Percentiles rank a stretch among this genome's conserved stretches.
Evolutionary conservation across 1,140 invertebrate species (phyloP).

Genomic region (Phocides pigmalion): DNA sequence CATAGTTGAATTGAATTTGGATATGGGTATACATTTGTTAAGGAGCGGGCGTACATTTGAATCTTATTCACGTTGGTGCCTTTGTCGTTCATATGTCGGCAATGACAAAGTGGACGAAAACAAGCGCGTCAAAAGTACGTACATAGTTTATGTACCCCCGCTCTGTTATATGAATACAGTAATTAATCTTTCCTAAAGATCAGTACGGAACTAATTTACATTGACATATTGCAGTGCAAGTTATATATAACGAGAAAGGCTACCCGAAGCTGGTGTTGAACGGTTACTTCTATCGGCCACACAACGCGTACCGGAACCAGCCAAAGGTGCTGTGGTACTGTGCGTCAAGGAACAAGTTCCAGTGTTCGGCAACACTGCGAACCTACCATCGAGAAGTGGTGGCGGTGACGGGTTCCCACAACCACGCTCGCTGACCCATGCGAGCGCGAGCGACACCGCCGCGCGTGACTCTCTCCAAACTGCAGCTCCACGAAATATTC

Average conservation of each 20-base stretch:
- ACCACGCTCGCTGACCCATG: slow-evolving; percentile 46
- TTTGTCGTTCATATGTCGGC: no score
- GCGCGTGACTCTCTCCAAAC: slow-evolving; percentile 37
- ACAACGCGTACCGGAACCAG: slow-evolving; percentile 73
- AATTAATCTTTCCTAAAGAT: not conserved
- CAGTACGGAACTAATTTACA: slow-evolving; percentile 30
- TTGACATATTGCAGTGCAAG: slow-evolving; percentile 56
- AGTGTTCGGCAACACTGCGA: slow-evolving; percentile 62
- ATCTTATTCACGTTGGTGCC: no score
- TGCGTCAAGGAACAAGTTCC: slow-evolving; percentile 56
- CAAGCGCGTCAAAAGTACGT: no score
- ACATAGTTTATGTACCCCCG: no score
- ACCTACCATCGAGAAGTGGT: slow-evolving; percentile 64
- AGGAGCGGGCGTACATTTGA: no score
- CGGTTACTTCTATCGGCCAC: slow-evolving; percentile 69
- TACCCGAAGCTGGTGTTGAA: slow-evolving; percentile 67
- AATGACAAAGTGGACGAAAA: no score
- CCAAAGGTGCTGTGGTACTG: slow-evolving; percentile 72
- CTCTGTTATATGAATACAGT: no score
- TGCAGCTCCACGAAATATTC: slow-evolving; percentile 46
- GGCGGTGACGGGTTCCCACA: slow-evolving; percentile 56
- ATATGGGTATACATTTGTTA: no score
- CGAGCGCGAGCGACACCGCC: slow-evolving; percentile 14
- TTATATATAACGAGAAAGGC: slow-evolving; percentile 65
- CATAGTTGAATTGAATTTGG: no score